Conservation (phyloP, 2,113 vertebrate species). For the Coreoperca whiteheadi region DNA sequence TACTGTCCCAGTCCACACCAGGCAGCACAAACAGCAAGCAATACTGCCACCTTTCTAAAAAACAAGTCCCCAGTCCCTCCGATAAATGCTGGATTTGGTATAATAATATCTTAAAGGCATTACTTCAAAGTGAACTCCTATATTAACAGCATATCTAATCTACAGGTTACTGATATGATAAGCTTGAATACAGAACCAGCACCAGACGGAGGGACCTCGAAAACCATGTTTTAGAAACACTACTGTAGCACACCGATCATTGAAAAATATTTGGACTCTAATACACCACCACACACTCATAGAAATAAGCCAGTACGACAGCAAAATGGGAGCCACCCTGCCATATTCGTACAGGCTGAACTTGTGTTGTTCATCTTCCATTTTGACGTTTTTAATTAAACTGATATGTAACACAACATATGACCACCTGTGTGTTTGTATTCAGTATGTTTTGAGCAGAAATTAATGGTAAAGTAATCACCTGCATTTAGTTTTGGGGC, state of each 20-base stretch:
- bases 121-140: slow-evolving; percentile 65
- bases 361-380: slow-evolving; percentile 19
- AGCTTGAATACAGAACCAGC: slow-evolving; percentile 66
- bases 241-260: slow-evolving; percentile 66
- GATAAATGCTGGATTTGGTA: slow-evolving; percentile 72
- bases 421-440: slow-evolving; percentile 7
- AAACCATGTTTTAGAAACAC: slow-evolving; percentile 67
- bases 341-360: slow-evolving; percentile 16
- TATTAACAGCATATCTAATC: slow-evolving; percentile 66
- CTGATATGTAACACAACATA: slow-evolving; percentile 26
- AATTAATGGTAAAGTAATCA: slow-evolving; percentile 28
- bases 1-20: slow-evolving; percentile 37
- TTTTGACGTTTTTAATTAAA: slow-evolving; percentile 17
- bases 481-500: slow-evolving; percentile 36
- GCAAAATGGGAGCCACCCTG: slow-evolving; percentile 45
- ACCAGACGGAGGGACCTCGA: slow-evolving; percentile 59
- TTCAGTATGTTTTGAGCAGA: slow-evolving; percentile 37
- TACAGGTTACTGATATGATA: slow-evolving; percentile 64
- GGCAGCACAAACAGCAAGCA: slow-evolving; percentile 42
- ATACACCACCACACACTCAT: slow-evolving; percentile 60
- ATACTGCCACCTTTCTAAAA: slow-evolving; percentile 36
- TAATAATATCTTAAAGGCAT: slow-evolving; percentile 66
- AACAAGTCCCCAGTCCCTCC: slow-evolving; percentile 50
- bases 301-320: slow-evolving; percentile 51
- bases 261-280: slow-evolving; percentile 73